Percentiles rank a stretch among this genome's conserved stretches.
Conservation (phyloP, 2,797 vertebrate species). For the Anniella stebbinsi region DNA sequence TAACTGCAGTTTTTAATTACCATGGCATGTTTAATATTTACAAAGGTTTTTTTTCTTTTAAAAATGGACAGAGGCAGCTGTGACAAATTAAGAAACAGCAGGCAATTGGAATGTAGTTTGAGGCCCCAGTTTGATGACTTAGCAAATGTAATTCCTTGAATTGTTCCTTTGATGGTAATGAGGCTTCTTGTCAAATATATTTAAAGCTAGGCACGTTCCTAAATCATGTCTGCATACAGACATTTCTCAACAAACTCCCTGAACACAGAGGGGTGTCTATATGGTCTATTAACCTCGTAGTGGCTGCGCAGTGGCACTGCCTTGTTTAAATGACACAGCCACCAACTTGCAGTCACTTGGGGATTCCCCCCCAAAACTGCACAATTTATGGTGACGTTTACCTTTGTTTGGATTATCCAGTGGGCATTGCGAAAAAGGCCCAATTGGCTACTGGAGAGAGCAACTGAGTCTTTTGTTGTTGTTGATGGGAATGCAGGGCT, state of each 20-base stretch:
- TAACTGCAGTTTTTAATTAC: constrained; percentile 22
- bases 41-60: not conserved
- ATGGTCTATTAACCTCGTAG: no score
- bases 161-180: constrained; percentile 11
- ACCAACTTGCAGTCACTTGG: no score
- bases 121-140: constrained; percentile 31
- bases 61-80: constrained; percentile 20
- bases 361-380: no score
- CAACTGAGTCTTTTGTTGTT: no score
- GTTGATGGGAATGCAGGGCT: no score
- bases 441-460: no score
- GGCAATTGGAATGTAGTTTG: constrained; percentile 14
- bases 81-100: not conserved
- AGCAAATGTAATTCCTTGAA: constrained; percentile 8
- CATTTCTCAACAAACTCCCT: not conserved
- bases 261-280: not conserved
- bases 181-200: constrained; percentile 3
- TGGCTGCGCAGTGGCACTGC: no score
- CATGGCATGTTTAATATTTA: constrained; percentile 27
- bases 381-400: no score
- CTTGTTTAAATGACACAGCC: no score
- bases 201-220: constrained; percentile 8
- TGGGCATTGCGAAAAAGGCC: no score
- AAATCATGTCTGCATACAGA: not conserved
- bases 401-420: no score